These are phyloP conservation scores for Ceratina australensis DNA, from an alignment of 1,140 invertebrate genomes.

Conservation along the genomic window DNA sequence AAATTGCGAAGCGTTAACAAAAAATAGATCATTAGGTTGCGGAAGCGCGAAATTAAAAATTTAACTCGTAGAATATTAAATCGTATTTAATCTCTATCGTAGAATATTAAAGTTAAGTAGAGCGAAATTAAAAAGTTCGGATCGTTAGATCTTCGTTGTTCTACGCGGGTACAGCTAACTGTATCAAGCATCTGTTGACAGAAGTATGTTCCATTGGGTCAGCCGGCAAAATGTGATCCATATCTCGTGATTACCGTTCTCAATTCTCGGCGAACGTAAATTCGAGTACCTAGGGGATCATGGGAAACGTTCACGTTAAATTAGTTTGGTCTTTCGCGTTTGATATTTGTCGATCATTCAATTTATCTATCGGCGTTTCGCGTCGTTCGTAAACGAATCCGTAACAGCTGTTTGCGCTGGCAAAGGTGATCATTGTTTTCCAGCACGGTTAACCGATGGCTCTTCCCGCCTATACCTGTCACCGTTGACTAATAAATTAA, in stretches of 20 bases:
- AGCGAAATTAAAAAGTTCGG: too few relatives aligned
- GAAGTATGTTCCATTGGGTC: too few relatives aligned
- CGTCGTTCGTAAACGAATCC: slow-evolving; percentile 26
- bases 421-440: slow-evolving; percentile 25
- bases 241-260: not conserved
- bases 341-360: slow-evolving; percentile 29
- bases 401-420: slow-evolving; percentile 19
- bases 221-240: not conserved
- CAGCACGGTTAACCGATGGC: slow-evolving; percentile 22
- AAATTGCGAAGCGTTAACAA: not conserved
- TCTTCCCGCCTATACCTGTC: not conserved
- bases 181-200: too few relatives aligned
- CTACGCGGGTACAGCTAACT: too few relatives aligned
- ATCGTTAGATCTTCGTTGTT: too few relatives aligned
- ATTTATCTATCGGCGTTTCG: slow-evolving; percentile 48
- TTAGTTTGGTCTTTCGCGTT: slow-evolving; percentile 47
- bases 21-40: too few relatives aligned
- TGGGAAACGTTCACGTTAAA: slow-evolving; percentile 27
- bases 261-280: slow-evolving; percentile 10
- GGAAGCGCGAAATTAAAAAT: too few relatives aligned
- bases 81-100: too few relatives aligned
- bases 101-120: too few relatives aligned
- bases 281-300: not conserved
- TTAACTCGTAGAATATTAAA: too few relatives aligned
- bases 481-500: slow-evolving; percentile 28